Evolutionary conservation across 2,888 invertebrate species (phyloP), one percentile per base, ranked within the genome.

Genomic region (Mesorhabditis belari): DNA sequence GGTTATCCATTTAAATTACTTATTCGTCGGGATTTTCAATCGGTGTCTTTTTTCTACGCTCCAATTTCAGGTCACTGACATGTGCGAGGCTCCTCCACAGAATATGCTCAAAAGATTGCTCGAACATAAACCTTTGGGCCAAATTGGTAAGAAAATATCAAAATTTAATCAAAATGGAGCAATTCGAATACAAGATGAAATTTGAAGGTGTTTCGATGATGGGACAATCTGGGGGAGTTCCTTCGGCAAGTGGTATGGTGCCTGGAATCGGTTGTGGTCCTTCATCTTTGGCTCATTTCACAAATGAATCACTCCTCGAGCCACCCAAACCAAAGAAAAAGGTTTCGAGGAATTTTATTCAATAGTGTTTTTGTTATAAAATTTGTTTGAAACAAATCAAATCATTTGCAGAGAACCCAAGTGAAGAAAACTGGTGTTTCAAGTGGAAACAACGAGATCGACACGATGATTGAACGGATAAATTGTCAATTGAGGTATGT

Each of bases 301-400:
- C 17, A 27, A 25, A n/a, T 27, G 55, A 17, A 6, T 17, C 25
- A 12, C 2, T 12, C 26, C 27, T 63, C 23, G 63, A 63, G 12
- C 57, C 62, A 4, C 70, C 76, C 23, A 70, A 69, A 54, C 63
- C 69, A n/a, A 78, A 78, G 63, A 75, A 76, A 70, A 77, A 75
- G 63, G 60, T 76, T 35, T 3, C 66, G 68, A 35, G 44, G 44
- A 35, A 35, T 17, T 26, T 67, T 75, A 27, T 61, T 67, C 6
- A 49, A 60, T 23, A 35, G 35, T 35, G 35, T 12, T 12, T 17
- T 12, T 35, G 6, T 35, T 12, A 12, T 12, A 35, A 35, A 6
- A 35, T 6, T 6, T 17, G 17, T 35, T 17, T 17, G 17, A 35
- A 35, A 17, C 17, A 12, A 35, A 12, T 35, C 17, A 12, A 35